Percentiles rank a stretch among this genome's conserved stretches.
Conservation (phyloP, 2,888 invertebrate genomes). For the Tribolium freemani region DNA sequence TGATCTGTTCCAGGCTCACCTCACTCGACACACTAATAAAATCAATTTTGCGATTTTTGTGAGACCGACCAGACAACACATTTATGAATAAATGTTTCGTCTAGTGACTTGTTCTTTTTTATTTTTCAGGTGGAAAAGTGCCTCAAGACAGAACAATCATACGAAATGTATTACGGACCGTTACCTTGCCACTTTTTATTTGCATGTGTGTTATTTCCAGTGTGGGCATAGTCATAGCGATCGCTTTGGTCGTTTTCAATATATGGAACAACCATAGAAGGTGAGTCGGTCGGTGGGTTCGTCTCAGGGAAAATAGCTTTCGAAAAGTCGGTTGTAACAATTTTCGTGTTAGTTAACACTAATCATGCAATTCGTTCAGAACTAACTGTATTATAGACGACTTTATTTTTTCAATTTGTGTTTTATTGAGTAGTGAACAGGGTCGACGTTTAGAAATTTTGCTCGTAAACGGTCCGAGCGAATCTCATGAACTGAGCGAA, state of each 20-base stretch:
- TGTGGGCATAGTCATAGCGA: constrained; percentile 88
- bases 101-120: background rate
- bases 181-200: constrained; percentile 91
- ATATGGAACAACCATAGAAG: constrained; percentile 92
- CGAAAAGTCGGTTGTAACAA: no score
- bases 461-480: no score
- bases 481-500: no score
- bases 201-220: constrained; percentile 94
- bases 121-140: constrained; percentile 81
- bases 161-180: constrained; percentile 85
- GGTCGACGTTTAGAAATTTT: no score
- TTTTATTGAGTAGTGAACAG: no score
- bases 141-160: constrained; percentile 96
- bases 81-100: background rate
- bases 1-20: background rate
- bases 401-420: no score
- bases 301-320: no score
- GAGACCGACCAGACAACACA: background rate
- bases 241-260: constrained; percentile 92
- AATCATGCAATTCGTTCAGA: no score
- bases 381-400: no score
- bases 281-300: constrained; percentile 70
- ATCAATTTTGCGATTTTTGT: constrained; percentile 20
- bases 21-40: constrained; percentile 7
- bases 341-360: no score